A percentile compares a stretch with the other conserved stretches of the same genome.
phyloP scores from a whole-genome alignment of 92 coral and sea anemone genomes.

The Zoanthus gigantus region DNA sequence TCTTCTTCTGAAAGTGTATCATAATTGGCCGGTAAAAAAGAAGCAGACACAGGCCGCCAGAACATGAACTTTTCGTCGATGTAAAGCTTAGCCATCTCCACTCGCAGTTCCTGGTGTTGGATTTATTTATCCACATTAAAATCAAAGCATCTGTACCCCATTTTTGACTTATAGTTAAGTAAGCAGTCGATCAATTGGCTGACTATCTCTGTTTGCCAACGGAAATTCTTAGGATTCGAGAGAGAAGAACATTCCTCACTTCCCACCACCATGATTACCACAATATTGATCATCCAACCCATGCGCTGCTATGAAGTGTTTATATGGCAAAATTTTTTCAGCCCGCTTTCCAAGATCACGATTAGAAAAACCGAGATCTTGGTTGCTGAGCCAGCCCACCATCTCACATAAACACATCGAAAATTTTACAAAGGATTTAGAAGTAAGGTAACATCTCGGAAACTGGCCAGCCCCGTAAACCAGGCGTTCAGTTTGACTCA shows the following conservation, averaged over 20 bases:
- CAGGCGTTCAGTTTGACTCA: background rate
- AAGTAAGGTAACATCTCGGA: too few species aligned
- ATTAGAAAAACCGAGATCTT: background rate
- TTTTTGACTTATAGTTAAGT: slow-evolving; percentile 47
- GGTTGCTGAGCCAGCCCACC: background rate
- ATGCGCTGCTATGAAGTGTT: slow-evolving; percentile 12
- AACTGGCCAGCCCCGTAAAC: too few species aligned
- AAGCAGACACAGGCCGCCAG: background rate
- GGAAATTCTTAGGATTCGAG: slow-evolving; percentile 37
- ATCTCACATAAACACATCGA: too few species aligned
- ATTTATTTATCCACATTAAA: slow-evolving; percentile 34
- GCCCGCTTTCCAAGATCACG: slow-evolving; percentile 54
- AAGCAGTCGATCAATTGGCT: slow-evolving; percentile 46
- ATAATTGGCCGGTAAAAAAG: background rate
- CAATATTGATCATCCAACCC: background rate
- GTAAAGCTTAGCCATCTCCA: background rate
- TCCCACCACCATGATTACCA: slow-evolving; percentile 21
- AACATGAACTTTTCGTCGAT: background rate
- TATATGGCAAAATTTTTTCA: slow-evolving; percentile 51
- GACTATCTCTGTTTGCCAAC: slow-evolving; percentile 50
- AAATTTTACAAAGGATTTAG: too few species aligned
- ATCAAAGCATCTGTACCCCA: slow-evolving; percentile 58
- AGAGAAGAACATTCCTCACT: slow-evolving; percentile 24
- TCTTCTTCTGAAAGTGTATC: background rate
- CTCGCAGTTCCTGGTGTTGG: background rate